Evolutionary conservation across 1,140 invertebrate species (phyloP).

Genomic region (Ceratina japonica): DNA sequence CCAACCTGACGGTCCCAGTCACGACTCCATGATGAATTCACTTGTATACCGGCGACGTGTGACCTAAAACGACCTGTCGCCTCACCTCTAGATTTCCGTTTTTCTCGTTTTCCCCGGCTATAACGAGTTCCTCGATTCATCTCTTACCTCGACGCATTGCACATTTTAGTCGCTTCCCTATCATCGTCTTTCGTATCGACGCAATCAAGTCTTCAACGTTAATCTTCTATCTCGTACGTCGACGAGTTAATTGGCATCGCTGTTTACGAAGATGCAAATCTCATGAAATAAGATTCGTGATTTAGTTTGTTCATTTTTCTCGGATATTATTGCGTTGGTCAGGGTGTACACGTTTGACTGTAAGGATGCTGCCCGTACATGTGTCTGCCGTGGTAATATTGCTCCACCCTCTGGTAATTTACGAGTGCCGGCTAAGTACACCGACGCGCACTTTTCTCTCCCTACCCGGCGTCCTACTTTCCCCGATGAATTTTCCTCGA

Average conservation of each 20-base stretch:
- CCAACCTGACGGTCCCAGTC: conserved; percentile 35
- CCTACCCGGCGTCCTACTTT: conserved; percentile 31
- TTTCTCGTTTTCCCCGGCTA: neutral
- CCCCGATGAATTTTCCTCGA: conserved; percentile 48
- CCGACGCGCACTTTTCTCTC: conserved; percentile 25
- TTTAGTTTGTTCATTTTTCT: too few relatives aligned
- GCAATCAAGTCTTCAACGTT: too few relatives aligned
- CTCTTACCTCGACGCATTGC: too few relatives aligned
- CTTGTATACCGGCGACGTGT: conserved; percentile 21
- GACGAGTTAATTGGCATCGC: too few relatives aligned
- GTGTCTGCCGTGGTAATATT: conserved; percentile 49
- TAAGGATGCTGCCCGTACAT: neutral
- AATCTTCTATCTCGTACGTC: too few relatives aligned
- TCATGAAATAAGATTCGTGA: too few relatives aligned
- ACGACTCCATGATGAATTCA: conserved; percentile 43
- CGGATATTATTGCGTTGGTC: too few relatives aligned
- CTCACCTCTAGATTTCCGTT: neutral
- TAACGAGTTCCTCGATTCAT: conserved; percentile 6
- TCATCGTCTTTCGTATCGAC: too few relatives aligned
- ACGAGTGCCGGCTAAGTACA: conserved; percentile 50
- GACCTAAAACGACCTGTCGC: conserved; percentile 38
- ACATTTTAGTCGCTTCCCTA: too few relatives aligned
- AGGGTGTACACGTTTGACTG: too few relatives aligned
- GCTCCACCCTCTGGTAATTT: conserved; percentile 53
- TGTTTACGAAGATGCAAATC: too few relatives aligned